Base-by-base conservation (phyloP, 1,140 invertebrate genomes). In the Danaus plexippus region DNA sequence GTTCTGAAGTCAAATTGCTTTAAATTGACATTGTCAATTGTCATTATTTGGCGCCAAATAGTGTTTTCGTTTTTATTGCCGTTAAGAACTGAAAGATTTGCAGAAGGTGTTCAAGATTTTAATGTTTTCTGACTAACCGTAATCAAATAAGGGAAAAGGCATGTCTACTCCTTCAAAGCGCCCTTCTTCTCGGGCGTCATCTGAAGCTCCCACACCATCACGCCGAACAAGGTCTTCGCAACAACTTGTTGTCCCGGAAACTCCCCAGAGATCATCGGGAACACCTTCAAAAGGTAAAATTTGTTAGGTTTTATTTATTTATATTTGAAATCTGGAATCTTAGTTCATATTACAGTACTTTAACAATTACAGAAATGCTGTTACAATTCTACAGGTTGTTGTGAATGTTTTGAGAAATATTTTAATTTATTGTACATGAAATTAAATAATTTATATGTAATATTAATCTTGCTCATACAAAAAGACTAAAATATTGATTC, bases 111-210 rank as follows among this genome's bases (percentile, higher is more conserved):
- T 41, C 10, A 41, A 41, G 9, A 43, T 48, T 43, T 56, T 44
- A 9, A 46, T n/a, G n/a, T 32, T 43, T 54, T 18, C 32, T 32
- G 7, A 54, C 13, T 11, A 46, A 46, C 11, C 18, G 42, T 52
- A 13, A 12, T 32, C 11, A 52, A 58, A 41, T 43, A 43, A 52
- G n/a, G 12, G 13, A 62, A 50, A 11, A 80, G 50, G 49, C 22
- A 85, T 86, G 83, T 86, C 83, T 15, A 85, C 81, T 52, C 83
- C 83, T 32, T 78, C 80, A 9, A 85, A 86, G 64, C 75, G 80
- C 11, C 78, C 80, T 13, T 72, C 75, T 13, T 86, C 83, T 12
- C 71, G 69, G 10, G 80, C 80, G 12, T 86, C 80, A 0, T 84
- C 80, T 7, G 81, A 85, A 45, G 74, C 77, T 11, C 49, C 72